Percentiles rank a stretch among this genome's conserved stretches.
These are phyloP conservation scores for Meghimatium bilineatum DNA, from an alignment of 2,888 invertebrate genomes.

Conservation along the genomic window DNA sequence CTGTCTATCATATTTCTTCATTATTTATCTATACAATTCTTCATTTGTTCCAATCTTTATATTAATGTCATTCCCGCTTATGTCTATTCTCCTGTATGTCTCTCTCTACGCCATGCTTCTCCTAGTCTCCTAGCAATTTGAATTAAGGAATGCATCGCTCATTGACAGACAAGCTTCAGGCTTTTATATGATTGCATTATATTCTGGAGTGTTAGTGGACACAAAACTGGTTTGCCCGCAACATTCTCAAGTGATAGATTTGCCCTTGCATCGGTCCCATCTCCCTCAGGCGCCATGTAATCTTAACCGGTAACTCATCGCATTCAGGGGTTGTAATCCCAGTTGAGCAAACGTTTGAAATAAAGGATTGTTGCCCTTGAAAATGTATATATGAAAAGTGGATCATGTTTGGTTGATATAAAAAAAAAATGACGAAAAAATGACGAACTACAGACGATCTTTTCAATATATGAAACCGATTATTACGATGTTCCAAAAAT, in stretches of 20 bases:
- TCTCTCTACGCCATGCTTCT: too few species aligned
- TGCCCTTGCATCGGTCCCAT: background rate
- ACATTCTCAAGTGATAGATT: background rate
- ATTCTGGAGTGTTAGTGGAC: background rate
- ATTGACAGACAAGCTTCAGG: background rate
- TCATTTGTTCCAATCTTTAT: background rate
- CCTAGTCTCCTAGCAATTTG: too few species aligned
- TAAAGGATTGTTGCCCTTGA: background rate
- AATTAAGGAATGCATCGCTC: background rate
- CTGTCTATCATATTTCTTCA: background rate
- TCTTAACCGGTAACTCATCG: background rate
- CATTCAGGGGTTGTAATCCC: background rate
- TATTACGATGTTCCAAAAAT: too few species aligned
- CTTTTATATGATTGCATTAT: too few species aligned
- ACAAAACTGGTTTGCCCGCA: background rate
- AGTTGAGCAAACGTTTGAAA: background rate
- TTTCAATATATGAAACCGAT: too few species aligned
- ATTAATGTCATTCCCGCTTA: too few species aligned
- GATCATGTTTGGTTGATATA: background rate
- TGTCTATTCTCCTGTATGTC: too few species aligned
- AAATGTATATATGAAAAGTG: background rate
- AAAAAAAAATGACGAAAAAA: background rate
- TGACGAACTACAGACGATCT: too few species aligned
- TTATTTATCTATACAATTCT: background rate
- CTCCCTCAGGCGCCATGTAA: background rate